Evolutionary conservation across 2,113 vertebrate genomes (phyloP), one percentile per base, ranked within the genome.

Genomic region (Leucopsar rothschildi): DNA sequence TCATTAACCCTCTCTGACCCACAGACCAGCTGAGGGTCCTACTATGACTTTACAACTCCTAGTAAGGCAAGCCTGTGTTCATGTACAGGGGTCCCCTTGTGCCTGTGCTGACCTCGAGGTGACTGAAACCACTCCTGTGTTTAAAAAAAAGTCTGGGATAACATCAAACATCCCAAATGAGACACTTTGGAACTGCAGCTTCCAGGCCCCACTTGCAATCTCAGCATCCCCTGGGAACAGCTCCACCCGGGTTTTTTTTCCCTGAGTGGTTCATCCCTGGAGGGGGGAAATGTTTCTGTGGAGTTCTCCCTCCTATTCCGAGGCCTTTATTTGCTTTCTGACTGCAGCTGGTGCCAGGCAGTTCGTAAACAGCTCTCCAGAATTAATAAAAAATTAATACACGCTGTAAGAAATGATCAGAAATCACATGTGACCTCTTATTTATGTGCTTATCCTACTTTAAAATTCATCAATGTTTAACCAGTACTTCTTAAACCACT

Each of bases 391-490:
- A 88, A 92, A 88, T 97, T 86, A 83, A 95, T 75, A 13, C 9
- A 3, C 0, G 2, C 90, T 77, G 53, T 75, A 91, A 92, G 64
- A 89, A 94, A 66, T n/a, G 15, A 93, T 69, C 88, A 45, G 71
- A 86, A 96, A 47, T 83, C 91, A 81, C 77, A 84, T 71, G 81
- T 75, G 83, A 80, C 88, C 92, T 86, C 82, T 86, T 92, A 86
- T 81, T 97, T 88, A 90, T 78, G 80, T 68, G 63, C 82, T 96
- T 94, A 93, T 50, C 60, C 64, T 9, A 44, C 50, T 95, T 94
- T 75, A 94, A 77, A 75, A 90, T 63, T 70, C 88, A 96, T 95
- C 83, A 94, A 75, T 92, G 52, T 86, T 88, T 95, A 83, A 93
- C 72, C n/a, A 91, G 83, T 3, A 2, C 29, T 81, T 55, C 49